Evolutionary conservation across 2,888 invertebrate species (phyloP).

Genomic region (Tiliacea citrago): DNA sequence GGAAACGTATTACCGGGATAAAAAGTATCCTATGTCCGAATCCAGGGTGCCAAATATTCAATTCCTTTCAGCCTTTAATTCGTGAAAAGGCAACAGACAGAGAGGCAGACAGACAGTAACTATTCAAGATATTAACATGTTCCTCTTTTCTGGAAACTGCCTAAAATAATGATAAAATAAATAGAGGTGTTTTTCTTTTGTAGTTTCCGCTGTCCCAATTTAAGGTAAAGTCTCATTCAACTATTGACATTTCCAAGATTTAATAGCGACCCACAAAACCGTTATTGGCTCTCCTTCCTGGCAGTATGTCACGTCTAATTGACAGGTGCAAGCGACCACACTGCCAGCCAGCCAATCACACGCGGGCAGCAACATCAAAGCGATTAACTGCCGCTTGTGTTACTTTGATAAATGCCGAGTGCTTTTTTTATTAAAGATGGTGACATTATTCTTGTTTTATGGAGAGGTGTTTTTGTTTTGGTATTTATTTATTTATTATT

Average conservation of each 20-base stretch:
- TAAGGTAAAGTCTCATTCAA: neutral
- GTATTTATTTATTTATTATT: too few species aligned
- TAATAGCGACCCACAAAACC: slow-evolving; percentile 28
- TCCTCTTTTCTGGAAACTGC: too few species aligned
- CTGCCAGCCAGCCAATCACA: slow-evolving; percentile 54
- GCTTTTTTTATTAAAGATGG: slow-evolving; percentile 27
- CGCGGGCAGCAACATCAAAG: slow-evolving; percentile 57
- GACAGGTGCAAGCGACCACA: slow-evolving; percentile 54
- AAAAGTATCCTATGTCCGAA: too few species aligned
- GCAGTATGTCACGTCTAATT: slow-evolving; percentile 52
- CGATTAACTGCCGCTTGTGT: slow-evolving; percentile 52
- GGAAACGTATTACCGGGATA: too few species aligned
- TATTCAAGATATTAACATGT: too few species aligned
- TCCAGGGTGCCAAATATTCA: too few species aligned
- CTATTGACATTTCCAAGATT: slow-evolving; percentile 22
- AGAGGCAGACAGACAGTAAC: too few species aligned
- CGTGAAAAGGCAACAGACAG: too few species aligned
- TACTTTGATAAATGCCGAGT: slow-evolving; percentile 25
- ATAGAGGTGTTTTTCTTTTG: neutral
- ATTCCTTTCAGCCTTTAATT: too few species aligned
- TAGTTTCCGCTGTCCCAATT: too few species aligned
- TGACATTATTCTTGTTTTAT: slow-evolving; percentile 6
- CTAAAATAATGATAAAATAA: neutral
- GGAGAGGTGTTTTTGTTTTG: neutral
- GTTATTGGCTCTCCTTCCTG: slow-evolving; percentile 17